phyloP scores from a whole-genome alignment of 2,113 vertebrate species.

The Cinclus cinclus region DNA sequence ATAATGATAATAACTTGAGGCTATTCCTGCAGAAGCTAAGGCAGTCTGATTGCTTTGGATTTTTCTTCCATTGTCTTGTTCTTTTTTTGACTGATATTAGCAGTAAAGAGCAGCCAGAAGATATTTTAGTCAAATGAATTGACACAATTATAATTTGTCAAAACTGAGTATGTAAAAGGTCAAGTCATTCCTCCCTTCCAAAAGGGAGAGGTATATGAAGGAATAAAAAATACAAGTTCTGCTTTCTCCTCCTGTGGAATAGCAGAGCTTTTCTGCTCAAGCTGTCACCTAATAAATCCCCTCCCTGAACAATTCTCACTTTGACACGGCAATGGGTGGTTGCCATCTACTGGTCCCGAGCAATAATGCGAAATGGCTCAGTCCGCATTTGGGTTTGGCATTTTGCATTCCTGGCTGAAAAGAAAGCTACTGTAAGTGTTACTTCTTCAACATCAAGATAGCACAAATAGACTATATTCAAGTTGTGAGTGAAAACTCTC shows the following conservation, averaged over 20 bases:
- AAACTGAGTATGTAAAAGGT: neutral
- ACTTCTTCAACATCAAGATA: neutral
- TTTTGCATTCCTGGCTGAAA: neutral
- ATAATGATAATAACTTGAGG: neutral
- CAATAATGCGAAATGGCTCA: neutral
- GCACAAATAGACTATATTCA: neutral
- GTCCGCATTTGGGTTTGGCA: neutral
- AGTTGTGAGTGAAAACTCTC: neutral
- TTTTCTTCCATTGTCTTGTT: neutral
- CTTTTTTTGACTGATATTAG: neutral
- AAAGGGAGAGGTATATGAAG: neutral
- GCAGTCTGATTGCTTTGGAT: neutral
- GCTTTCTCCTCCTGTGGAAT: neutral
- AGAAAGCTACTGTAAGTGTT: neutral
- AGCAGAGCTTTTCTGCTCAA: neutral
- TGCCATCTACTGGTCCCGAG: conserved; percentile 66
- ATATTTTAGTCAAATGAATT: neutral
- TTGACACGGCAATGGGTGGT: conserved; percentile 15
- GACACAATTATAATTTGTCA: neutral
- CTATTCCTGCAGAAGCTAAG: neutral
- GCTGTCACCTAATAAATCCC: neutral
- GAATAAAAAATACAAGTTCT: neutral
- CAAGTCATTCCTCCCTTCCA: neutral
- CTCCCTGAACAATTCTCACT: neutral
- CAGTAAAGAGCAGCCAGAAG: neutral